phyloP scores from a whole-genome alignment of 2,888 invertebrate genomes.

The Nemoura dubitans region DNA sequence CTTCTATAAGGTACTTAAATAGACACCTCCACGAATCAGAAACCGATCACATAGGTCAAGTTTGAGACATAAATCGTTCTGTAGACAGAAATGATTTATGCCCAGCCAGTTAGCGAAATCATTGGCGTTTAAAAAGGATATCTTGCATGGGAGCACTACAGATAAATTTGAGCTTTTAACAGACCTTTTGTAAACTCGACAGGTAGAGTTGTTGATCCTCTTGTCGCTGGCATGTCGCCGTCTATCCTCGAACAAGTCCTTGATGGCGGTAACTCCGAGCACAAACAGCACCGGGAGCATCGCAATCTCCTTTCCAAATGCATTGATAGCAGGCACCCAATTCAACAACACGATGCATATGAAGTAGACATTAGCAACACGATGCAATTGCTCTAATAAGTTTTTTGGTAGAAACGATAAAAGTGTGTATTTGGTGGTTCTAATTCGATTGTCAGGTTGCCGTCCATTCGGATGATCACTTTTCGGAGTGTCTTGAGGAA shows the following conservation, averaged over 20 bases:
- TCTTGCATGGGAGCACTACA: no score
- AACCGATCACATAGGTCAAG: no score
- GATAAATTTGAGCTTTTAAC: not conserved
- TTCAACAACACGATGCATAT: constrained; percentile 95
- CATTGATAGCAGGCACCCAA: constrained; percentile 94
- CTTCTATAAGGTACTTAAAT: no score
- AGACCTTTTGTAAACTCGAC: constrained; percentile 90
- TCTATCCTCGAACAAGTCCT: constrained; percentile 94
- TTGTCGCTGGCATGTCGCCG: constrained; percentile 90
- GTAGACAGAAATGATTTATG: no score
- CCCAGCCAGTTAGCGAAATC: no score
- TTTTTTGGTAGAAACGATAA: constrained; percentile 96
- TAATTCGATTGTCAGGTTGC: constrained; percentile 82
- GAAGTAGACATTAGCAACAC: constrained; percentile 97
- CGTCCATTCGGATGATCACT: constrained; percentile 86
- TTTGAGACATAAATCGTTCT: no score
- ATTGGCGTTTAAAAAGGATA: no score
- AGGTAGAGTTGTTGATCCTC: constrained; percentile 91
- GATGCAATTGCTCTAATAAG: constrained; percentile 95
- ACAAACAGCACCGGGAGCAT: constrained; percentile 96
- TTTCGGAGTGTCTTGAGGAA: constrained; percentile 81
- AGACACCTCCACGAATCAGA: no score
- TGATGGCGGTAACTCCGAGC: constrained; percentile 91
- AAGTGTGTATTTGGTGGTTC: constrained; percentile 94
- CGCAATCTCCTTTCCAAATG: constrained; percentile 94